Conservation (phyloP, 1,140 invertebrate species). For the Diprion similis region DNA sequence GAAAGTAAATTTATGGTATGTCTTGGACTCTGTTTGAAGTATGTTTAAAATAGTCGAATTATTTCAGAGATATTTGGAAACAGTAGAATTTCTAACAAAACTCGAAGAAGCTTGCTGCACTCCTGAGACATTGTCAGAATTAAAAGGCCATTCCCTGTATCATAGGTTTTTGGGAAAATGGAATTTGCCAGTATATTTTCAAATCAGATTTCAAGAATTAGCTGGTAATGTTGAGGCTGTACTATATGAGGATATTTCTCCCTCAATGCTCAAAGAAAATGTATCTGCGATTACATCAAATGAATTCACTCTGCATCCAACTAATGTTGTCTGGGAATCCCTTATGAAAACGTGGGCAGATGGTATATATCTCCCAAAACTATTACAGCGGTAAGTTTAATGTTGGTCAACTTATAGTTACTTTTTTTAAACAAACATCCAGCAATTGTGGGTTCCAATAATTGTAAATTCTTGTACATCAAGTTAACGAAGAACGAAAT, state of each 20-base stretch:
- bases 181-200: conserved; percentile 95
- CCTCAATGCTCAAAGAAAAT: conserved; percentile 41
- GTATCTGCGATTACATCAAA: conserved; percentile 36
- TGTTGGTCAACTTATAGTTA: not conserved
- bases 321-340: conserved; percentile 64
- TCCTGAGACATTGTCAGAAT: conserved; percentile 60
- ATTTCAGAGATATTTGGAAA: conserved; percentile 77
- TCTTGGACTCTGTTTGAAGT: conserved; percentile 16
- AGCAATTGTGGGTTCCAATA: too few relatives aligned
- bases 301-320: conserved; percentile 63
- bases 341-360: conserved; percentile 75
- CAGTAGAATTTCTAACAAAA: conserved; percentile 78
- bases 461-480: too few relatives aligned
- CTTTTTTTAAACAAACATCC: too few relatives aligned
- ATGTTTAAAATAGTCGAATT: conserved; percentile 10
- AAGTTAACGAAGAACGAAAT: too few relatives aligned
- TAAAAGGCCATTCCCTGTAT: conserved; percentile 72
- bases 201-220: conserved; percentile 93
- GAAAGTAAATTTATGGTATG: conserved; percentile 18
- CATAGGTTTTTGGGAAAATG: conserved; percentile 83
- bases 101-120: conserved; percentile 75
- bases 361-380: conserved; percentile 74
- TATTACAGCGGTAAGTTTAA: conserved; percentile 66
- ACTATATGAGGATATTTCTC: conserved; percentile 57
- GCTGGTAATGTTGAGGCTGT: conserved; percentile 71